These are phyloP conservation scores for Tubiluchus corallicola DNA, from an alignment of 2,888 invertebrate species.

Conservation along the genomic window DNA sequence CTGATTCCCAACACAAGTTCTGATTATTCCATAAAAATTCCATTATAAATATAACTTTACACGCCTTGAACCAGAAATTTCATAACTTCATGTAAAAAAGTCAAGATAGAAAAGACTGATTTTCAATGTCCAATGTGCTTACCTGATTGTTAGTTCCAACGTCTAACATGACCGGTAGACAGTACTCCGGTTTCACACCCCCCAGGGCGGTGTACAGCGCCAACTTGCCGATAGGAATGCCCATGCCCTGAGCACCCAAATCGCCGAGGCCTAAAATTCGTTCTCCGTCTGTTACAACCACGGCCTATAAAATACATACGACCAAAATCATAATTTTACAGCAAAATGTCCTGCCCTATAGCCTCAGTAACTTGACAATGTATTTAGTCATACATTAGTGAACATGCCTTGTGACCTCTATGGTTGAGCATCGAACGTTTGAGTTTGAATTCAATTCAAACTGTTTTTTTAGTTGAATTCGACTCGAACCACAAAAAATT, in stretches of 20 bases:
- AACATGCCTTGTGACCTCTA: too few relatives aligned
- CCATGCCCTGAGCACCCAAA: constrained; percentile 93
- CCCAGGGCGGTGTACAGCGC: constrained; percentile 91
- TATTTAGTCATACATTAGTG: not conserved
- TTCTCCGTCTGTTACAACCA: constrained; percentile 92
- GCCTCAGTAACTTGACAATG: not conserved
- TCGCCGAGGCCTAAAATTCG: constrained; percentile 93
- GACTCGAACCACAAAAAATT: too few relatives aligned
- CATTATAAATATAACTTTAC: too few relatives aligned
- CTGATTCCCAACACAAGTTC: too few relatives aligned
- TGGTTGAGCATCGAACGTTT: too few relatives aligned
- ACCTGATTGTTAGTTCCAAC: constrained; percentile 80
- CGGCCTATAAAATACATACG: constrained; percentile 37
- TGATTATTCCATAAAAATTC: too few relatives aligned
- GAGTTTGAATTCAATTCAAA: too few relatives aligned
- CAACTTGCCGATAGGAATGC: constrained; percentile 93
- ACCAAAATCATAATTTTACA: not conserved
- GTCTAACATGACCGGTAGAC: constrained; percentile 80
- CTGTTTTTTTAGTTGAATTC: too few relatives aligned
- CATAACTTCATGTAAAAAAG: too few relatives aligned
- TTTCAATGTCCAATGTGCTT: constrained; percentile 16
- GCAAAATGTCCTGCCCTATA: not conserved
- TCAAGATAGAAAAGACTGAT: too few relatives aligned
- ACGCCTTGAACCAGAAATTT: too few relatives aligned
- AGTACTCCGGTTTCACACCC: constrained; percentile 84